Conservation (phyloP, 1,140 invertebrate species). For the Drosophila lini region DNA sequence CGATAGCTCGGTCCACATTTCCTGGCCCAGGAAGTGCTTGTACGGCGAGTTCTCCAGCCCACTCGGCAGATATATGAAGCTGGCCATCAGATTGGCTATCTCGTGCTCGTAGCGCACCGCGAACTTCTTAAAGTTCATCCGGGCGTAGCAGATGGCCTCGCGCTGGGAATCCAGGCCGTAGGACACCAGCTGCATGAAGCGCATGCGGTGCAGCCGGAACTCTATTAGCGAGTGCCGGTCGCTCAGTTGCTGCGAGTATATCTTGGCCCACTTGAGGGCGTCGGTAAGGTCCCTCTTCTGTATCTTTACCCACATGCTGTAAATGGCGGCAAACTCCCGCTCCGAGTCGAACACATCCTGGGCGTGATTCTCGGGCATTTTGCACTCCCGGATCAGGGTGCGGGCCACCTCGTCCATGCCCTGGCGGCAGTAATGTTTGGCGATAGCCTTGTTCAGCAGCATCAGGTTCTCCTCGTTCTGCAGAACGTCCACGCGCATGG, state of each 20-base stretch:
- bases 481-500: conserved; percentile 94
- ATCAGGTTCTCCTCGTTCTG: conserved; percentile 91
- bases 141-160: conserved; percentile 93
- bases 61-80: conserved; percentile 91
- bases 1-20: conserved; percentile 92
- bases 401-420: conserved; percentile 96
- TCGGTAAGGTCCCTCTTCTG: conserved; percentile 91
- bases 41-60: conserved; percentile 94
- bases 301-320: conserved; percentile 92
- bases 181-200: conserved; percentile 85
- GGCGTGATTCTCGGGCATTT: conserved; percentile 88
- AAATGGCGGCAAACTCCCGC: conserved; percentile 93
- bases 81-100: conserved; percentile 95
- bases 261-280: conserved; percentile 91
- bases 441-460: conserved; percentile 97
- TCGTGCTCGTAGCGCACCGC: conserved; percentile 93
- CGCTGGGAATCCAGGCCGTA: conserved; percentile 70
- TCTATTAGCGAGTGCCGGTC: conserved; percentile 91
- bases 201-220: conserved; percentile 92
- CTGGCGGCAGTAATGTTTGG: conserved; percentile 97
- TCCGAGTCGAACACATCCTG: conserved; percentile 85
- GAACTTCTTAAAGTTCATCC: conserved; percentile 93
- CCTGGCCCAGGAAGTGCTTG: conserved; percentile 90
- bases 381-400: conserved; percentile 90
- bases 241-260: conserved; percentile 87